Evolutionary conservation across 2,113 vertebrate species (phyloP), one percentile per base, ranked within the genome.

Genomic region (Oenanthe melanoleuca): DNA sequence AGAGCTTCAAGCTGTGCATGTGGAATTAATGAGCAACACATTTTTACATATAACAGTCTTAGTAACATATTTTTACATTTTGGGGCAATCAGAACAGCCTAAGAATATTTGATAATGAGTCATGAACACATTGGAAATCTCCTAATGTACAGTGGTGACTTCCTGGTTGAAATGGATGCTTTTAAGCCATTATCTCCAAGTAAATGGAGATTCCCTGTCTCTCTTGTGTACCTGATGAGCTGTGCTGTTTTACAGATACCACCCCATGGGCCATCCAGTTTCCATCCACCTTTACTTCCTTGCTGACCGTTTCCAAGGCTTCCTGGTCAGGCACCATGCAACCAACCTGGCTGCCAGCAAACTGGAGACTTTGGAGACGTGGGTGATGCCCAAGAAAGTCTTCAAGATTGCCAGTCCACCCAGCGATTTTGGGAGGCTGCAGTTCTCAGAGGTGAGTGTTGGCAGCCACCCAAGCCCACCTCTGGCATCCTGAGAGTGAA

Each of bases 231-330:
- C 57, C 70, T 72, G 60, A 66, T 90, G 79, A 52, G 60, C 6
- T 26, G n/a, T 94, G 55, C 63, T 97, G 44, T 96, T 88, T 97
- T 93, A 47, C 98, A 99, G 99, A 97, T 99, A 99, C 95, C 99
- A 99, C 89, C 98, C 99, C 22, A 99, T 99, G 99, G 99, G 99
- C 95, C 98, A 99, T 91, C 99, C 99, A 1, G 98, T 99, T 31
- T 99, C 99, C 0, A 98, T 99, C 95, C 99, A 99, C 92, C 98
- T 99, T 94, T 99, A 99, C 98, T 99, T 99, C 98, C 98, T 99
- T 37, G 98, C 99, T 7, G 99, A 99, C 97, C 99, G 98, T 92
- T 99, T 99, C 97, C 99, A 99, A 97, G 99, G 99, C 87, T 99
- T 99, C 96, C 97, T 99, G 84, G 97, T 99, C 92, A 98, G 97